Percentiles rank a stretch among this genome's conserved stretches.
Conservation (phyloP, 2,888 invertebrate genomes). For the Torymus tubicola region DNA sequence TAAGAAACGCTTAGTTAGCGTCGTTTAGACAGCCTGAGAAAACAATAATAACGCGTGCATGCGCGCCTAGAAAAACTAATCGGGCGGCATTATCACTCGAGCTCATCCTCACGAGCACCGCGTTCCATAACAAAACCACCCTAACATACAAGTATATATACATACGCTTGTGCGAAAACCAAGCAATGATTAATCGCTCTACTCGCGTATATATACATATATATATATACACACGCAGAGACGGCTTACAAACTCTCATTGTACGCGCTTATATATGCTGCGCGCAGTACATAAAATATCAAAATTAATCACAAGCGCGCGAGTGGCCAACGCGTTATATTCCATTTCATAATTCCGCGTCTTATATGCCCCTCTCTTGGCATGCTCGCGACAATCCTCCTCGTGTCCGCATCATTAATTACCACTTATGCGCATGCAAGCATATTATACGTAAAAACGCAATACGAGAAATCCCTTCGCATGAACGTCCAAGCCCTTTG, state of each 20-base stretch:
- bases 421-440: background rate
- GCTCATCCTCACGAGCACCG: no score
- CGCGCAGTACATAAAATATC: conserved; percentile 16
- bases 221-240: no score
- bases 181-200: no score
- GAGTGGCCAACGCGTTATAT: conserved; percentile 5
- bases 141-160: no score
- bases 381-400: background rate
- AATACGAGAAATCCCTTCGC: background rate
- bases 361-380: no score
- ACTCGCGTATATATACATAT: no score
- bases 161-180: no score
- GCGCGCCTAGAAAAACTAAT: no score
- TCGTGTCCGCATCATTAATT: conserved; percentile 36
- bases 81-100: no score
- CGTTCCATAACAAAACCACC: no score
- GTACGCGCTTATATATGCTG: background rate
- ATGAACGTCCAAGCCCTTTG: conserved; percentile 13
- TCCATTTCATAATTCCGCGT: conserved; percentile 38
- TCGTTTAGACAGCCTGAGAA: background rate
- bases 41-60: conserved; percentile 11
- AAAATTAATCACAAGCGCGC: conserved; percentile 32
- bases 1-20: no score
- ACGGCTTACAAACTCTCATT: no score
- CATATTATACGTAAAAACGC: background rate